Conservation (phyloP, 2,113 vertebrate genomes). For the Halichoeres trimaculatus region DNA sequence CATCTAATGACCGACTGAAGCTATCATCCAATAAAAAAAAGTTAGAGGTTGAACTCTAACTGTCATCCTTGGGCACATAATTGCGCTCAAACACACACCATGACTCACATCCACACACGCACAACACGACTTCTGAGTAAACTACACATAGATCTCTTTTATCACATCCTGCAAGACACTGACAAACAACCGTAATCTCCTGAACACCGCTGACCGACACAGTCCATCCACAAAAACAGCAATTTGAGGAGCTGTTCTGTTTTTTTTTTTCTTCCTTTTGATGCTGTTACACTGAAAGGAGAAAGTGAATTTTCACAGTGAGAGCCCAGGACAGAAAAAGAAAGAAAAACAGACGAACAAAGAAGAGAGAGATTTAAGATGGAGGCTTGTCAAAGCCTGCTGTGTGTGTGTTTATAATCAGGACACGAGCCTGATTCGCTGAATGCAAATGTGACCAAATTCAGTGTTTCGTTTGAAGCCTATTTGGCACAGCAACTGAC, state of each 20-base stretch:
- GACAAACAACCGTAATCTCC: slow-evolving; percentile 64
- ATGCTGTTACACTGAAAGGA: slow-evolving; percentile 40
- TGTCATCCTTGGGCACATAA: slow-evolving; percentile 39
- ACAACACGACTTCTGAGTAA: background rate
- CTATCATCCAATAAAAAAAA: slow-evolving; percentile 51
- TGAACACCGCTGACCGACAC: slow-evolving; percentile 29
- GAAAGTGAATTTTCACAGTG: slow-evolving; percentile 46
- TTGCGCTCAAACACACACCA: background rate
- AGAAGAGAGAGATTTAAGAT: slow-evolving; percentile 27
- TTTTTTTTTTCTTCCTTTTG: slow-evolving; percentile 52
- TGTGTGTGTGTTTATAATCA: slow-evolving; percentile 15
- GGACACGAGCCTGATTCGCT: background rate
- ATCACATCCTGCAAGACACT: slow-evolving; percentile 49
- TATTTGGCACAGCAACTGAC: background rate
- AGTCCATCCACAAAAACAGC: slow-evolving; percentile 37
- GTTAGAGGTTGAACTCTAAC: slow-evolving; percentile 52
- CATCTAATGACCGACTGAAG: slow-evolving; percentile 36
- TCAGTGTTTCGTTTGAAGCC: slow-evolving; percentile 6
- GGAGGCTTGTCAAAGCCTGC: slow-evolving; percentile 8
- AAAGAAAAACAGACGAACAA: slow-evolving; percentile 26
- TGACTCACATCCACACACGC: slow-evolving; percentile 2
- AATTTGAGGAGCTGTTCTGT: slow-evolving; percentile 22
- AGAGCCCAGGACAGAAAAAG: slow-evolving; percentile 3
- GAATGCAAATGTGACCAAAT: slow-evolving; percentile 31
- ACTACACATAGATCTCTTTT: slow-evolving; percentile 42